Percentiles rank a stretch among this genome's conserved stretches.
Evolutionary conservation across 2,797 vertebrate genomes (phyloP).

Genomic region (Gobio occitaniae): DNA sequence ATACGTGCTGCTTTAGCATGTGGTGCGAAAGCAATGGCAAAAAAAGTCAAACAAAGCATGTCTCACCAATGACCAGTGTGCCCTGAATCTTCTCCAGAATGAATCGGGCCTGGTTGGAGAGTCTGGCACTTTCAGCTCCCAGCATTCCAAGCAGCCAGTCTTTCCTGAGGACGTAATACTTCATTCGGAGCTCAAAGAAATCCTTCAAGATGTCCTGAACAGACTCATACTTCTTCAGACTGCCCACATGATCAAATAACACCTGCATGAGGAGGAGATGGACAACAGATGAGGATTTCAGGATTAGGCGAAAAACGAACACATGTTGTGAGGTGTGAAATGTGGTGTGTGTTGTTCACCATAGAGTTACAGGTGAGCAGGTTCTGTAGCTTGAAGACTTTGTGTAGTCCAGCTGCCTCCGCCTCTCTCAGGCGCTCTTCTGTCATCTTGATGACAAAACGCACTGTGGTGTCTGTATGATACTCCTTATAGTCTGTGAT

Average conservation of each 20-base stretch:
- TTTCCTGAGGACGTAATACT: constrained; percentile 93
- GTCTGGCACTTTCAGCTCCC: constrained; percentile 87
- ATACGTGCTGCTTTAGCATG: not conserved
- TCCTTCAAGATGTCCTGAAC: constrained; percentile 89
- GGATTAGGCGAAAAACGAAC: not conserved
- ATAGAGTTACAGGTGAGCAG: constrained; percentile 94
- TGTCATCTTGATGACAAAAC: constrained; percentile 91
- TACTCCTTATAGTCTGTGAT: constrained; percentile 97
- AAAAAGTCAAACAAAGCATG: not conserved
- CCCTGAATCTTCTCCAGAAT: constrained; percentile 98
- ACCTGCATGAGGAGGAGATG: constrained; percentile 77
- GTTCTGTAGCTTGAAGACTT: constrained; percentile 96
- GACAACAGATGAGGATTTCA: not conserved
- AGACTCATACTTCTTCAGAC: constrained; percentile 92
- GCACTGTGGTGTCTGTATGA: constrained; percentile 95
- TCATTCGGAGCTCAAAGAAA: constrained; percentile 92
- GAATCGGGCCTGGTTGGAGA: constrained; percentile 97
- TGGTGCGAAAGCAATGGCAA: not conserved
- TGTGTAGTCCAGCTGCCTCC: constrained; percentile 89
- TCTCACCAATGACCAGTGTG: constrained; percentile 91
- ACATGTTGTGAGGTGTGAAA: not conserved
- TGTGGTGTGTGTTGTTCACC: constrained; percentile 74
- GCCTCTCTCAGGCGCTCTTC: constrained; percentile 87
- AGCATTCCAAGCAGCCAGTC: constrained; percentile 95
- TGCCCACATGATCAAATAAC: constrained; percentile 94